Evolutionary conservation across 2,113 vertebrate genomes (phyloP).

Genomic region (Nematolebias whitei): DNA sequence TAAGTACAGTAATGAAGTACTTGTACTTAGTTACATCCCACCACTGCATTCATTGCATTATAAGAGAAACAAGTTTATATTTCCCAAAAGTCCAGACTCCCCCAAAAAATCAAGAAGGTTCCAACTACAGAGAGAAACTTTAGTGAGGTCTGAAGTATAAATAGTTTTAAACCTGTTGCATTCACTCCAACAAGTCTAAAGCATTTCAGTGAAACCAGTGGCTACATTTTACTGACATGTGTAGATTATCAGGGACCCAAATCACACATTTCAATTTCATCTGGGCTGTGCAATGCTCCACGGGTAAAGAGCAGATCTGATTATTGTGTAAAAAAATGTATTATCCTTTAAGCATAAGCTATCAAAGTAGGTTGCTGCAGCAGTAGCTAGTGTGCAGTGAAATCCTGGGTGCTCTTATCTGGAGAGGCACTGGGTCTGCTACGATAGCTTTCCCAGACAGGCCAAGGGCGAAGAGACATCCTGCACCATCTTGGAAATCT

Average conservation of each 20-base stretch:
- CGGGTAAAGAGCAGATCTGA: conserved; percentile 59
- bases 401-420: conserved; percentile 61
- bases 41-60: conserved; percentile 7
- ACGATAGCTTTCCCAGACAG: conserved; percentile 59
- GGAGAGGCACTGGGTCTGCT: conserved; percentile 50
- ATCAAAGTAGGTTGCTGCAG: conserved; percentile 42
- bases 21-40: too few species aligned
- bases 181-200: conserved; percentile 1
- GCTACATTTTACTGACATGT: conserved; percentile 10
- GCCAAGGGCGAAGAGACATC: conserved; percentile 57
- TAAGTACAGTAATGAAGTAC: too few species aligned
- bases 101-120: conserved; percentile 11
- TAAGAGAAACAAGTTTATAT: conserved; percentile 32
- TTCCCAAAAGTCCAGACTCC: conserved; percentile 32
- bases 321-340: conserved; percentile 61
- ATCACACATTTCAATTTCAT: conserved; percentile 58
- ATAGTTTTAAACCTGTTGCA: conserved; percentile 19
- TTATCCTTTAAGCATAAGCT: conserved; percentile 58
- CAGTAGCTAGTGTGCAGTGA: conserved; percentile 30
- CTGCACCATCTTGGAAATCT: conserved; percentile 15
- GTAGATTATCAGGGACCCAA: conserved; percentile 41
- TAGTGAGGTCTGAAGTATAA: conserved; percentile 3
- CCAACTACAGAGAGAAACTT: background rate
- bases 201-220: conserved; percentile 4
- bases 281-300: conserved; percentile 24